Evolutionary conservation across 2,888 invertebrate genomes (phyloP), one percentile per base, ranked within the genome.

Genomic region (Cordylochernes scorpioides): DNA sequence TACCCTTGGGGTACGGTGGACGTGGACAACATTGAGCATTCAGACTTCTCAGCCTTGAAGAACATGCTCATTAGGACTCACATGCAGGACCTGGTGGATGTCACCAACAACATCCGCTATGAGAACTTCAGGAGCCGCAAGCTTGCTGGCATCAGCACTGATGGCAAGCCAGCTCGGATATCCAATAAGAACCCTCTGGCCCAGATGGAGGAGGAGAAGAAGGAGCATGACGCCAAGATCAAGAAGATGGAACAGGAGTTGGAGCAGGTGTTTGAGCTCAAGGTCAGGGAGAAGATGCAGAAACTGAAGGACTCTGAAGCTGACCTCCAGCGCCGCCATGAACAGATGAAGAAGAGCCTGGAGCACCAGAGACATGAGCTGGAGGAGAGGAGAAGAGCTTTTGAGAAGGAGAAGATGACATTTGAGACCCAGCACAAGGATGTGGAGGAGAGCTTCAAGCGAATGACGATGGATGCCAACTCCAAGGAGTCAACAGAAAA

Each of bases 1-100:
- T 97, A 97, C 59, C 91, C 91, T 1, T 97, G 94, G 94, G 97
- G 97, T 35, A 63, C 84, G 31, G 94, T 91, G 17, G 88, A 97
- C 63, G 97, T 99, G 40, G 97, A 99, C 56, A 97, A 94, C 54
- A 58, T 94, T 50, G 84, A 88, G 49, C 97, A 99, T 58, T 94
- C 94, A 59, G 97, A 99, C 59, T 99, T 99, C 57, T 69, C 94
- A 46, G 88, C 94, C 13, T 64, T 99, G 39, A 66, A 94, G 45
- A 88, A 94, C 56, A 88, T 97, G 84, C 71, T 97, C 36, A 57
- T 60, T 22, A 22, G 22, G 14, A 22, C 22, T 5, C 22, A 22
- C 14, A 4, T 22, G 22, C 22, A 22, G 14, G 14, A 22, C 14
- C 6, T 22, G 6, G 14, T 5, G 5, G 22, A 22, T 22, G 14